phyloP scores from a whole-genome alignment of 2,888 invertebrate genomes.

The Linnaemya vulpina region DNA sequence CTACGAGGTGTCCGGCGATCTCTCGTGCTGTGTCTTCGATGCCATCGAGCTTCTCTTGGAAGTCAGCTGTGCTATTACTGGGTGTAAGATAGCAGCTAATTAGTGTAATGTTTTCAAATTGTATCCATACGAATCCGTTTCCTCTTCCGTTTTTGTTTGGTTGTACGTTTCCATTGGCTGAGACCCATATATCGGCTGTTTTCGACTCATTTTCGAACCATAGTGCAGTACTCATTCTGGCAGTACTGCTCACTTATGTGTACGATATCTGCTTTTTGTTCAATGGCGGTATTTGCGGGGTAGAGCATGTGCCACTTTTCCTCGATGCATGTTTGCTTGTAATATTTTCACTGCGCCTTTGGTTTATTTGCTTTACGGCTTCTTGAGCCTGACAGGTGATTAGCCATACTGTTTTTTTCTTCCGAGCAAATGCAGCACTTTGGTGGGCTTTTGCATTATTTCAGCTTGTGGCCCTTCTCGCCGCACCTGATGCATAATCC shows the following conservation, averaged over 20 bases:
- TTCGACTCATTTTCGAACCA: neutral
- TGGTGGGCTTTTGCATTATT: neutral
- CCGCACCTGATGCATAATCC: neutral
- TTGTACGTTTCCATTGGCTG: neutral
- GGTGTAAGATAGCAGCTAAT: neutral
- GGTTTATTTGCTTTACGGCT: too few species aligned
- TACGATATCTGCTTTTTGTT: neutral
- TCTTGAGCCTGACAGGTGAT: too few species aligned
- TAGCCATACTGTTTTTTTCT: too few species aligned
- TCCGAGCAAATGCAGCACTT: neutral
- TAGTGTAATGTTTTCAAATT: neutral
- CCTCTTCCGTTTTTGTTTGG: neutral
- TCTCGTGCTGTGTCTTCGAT: too few species aligned
- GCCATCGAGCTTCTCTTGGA: too few species aligned
- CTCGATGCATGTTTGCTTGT: too few species aligned
- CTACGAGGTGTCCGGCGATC: too few species aligned
- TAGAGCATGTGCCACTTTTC: too few species aligned
- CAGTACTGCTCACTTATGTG: neutral
- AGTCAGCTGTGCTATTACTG: too few species aligned
- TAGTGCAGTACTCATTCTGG: too few species aligned
- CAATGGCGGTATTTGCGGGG: neutral
- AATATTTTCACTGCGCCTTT: too few species aligned
- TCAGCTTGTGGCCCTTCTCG: neutral
- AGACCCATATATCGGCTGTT: neutral
- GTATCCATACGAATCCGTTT: neutral